Evolutionary conservation across 2,797 vertebrate species (phyloP).

Genomic region (Amniataba percoides): DNA sequence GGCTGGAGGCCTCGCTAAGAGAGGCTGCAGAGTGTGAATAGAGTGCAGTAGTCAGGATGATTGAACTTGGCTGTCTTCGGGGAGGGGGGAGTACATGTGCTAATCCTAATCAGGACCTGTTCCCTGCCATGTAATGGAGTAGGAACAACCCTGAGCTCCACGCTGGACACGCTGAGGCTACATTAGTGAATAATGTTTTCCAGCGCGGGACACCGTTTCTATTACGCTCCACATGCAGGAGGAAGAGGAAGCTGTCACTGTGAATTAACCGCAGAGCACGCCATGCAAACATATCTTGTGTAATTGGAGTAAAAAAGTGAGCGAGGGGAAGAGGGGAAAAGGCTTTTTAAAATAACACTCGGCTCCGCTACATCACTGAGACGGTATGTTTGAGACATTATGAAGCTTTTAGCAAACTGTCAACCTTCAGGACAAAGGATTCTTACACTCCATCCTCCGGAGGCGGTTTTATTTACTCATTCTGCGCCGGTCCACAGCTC

Average conservation of each 20-base stretch:
- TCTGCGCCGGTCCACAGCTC: conserved; percentile 52
- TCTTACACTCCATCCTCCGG: conserved; percentile 77
- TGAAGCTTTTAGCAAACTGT: conserved; percentile 89
- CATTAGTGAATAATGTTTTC: conserved; percentile 88
- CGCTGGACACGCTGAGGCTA: conserved; percentile 82
- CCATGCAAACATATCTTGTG: conserved; percentile 80
- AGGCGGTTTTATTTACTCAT: conserved; percentile 78
- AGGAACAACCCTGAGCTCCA: conserved; percentile 79
- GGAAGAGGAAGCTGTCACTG: conserved; percentile 89
- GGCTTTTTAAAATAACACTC: conserved; percentile 85
- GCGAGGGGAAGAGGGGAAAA: conserved; percentile 47
- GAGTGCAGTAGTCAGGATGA: conserved; percentile 74
- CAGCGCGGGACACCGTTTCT: conserved; percentile 85
- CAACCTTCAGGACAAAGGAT: conserved; percentile 85
- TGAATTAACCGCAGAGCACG: conserved; percentile 84
- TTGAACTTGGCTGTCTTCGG: conserved; percentile 79
- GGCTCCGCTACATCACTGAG: conserved; percentile 73
- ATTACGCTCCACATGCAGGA: conserved; percentile 87
- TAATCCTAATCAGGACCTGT: conserved; percentile 87
- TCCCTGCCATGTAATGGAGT: conserved; percentile 87
- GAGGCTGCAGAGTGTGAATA: conserved; percentile 57
- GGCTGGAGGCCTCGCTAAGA: conserved; percentile 46
- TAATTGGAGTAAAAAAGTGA: conserved; percentile 82
- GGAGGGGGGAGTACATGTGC: conserved; percentile 82
- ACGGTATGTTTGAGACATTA: conserved; percentile 86